Evolutionary conservation across 2,113 vertebrate species (phyloP), one percentile per base, ranked within the genome.

Genomic region (Lepus timidus): DNA sequence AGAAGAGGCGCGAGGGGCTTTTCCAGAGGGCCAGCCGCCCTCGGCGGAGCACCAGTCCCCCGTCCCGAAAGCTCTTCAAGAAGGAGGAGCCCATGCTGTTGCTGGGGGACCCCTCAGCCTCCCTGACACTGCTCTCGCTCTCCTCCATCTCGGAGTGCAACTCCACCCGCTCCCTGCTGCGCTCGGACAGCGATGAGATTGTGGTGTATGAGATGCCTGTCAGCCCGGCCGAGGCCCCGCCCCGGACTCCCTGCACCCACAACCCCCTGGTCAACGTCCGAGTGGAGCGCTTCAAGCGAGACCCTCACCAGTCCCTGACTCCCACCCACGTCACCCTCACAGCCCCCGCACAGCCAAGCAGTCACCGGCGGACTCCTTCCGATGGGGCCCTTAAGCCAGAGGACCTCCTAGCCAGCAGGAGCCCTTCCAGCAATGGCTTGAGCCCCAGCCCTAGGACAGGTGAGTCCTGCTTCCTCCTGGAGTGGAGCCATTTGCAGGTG

Each of bases 111-210:
- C 99, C 98, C 95, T 98, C 97, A 17, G 94, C 99, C 19, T 99
- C 99, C 44, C 98, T 99, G 71, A 99, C 99, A 0, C 98, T 99
- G 95, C 98, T 99, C 68, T 99, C 99, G 78, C 97, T 99, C 94
- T 99, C 99, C 64, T 99, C 99, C 55, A 98, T 99, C 97, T 99
- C 99, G 0, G 99, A 99, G 98, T 99, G 99, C 98, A 99, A 99
- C 97, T 99, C 99, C 39, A 99, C 99, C 0, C 99, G 99, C n/a
- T 99, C 99, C 17, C 98, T 99, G 95, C 98, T 99, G 93, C 99
- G 98, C 93, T 98, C 99, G 0, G 99, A 99, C 98, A 99, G 99
- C 12, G 99, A 99, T 93, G 99, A 99, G 98, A 97, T 99, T 64
- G 97, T 99, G 95, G 99, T 99, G 0, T 99, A 98, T 27, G 98